Percentiles rank a stretch among this genome's conserved stretches.
Conservation (phyloP, 1,140 invertebrate genomes). For the Lasaia peninsularis region DNA sequence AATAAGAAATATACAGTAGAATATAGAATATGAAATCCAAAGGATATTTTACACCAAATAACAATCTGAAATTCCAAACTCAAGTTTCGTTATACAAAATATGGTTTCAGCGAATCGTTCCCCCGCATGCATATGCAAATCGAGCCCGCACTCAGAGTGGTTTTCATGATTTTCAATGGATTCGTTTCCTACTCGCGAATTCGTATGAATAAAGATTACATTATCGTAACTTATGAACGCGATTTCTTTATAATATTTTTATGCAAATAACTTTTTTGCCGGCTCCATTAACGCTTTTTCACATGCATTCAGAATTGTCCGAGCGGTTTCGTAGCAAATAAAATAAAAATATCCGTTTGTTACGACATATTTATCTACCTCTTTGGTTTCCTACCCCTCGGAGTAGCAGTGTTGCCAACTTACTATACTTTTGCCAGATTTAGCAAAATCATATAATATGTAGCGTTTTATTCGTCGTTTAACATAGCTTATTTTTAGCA, state of each 20-base stretch:
- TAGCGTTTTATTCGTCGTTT: too few relatives aligned
- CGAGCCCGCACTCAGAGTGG: background rate
- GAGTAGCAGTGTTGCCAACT: too few relatives aligned
- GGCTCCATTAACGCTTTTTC: background rate
- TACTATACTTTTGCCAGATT: too few relatives aligned
- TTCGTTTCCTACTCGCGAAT: background rate
- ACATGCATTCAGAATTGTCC: background rate
- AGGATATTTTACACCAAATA: constrained; percentile 4
- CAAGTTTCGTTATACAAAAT: constrained; percentile 6
- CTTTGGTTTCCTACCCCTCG: too few relatives aligned
- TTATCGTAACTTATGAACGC: constrained; percentile 1
- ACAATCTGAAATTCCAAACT: constrained; percentile 10
- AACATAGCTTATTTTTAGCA: too few relatives aligned
- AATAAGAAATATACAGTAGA: too few relatives aligned
- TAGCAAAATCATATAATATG: too few relatives aligned
- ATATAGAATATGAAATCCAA: background rate
- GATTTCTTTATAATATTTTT: constrained; percentile 9
- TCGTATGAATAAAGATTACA: constrained; percentile 10
- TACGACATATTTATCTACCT: too few relatives aligned
- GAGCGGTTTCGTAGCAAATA: too few relatives aligned
- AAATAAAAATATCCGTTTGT: too few relatives aligned
- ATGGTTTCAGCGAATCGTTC: constrained; percentile 6
- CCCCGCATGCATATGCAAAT: constrained; percentile 9
- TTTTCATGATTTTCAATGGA: constrained; percentile 11
- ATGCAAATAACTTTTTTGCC: background rate